phyloP scores from a whole-genome alignment of 1,140 invertebrate genomes.

The Thalassaphorura encarpata region DNA sequence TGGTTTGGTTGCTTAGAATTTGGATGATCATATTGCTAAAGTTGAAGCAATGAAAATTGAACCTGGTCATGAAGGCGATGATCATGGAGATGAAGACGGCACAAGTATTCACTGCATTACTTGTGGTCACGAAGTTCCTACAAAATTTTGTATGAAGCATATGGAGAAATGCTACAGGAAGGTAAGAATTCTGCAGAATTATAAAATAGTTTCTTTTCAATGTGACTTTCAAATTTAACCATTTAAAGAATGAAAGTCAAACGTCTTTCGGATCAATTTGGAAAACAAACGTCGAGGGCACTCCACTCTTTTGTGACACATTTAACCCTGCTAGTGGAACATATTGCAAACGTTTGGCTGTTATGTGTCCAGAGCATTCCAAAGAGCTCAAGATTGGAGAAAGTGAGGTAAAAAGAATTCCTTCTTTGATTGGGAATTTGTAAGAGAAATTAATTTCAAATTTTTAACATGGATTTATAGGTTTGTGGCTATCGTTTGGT shows the following conservation, averaged over 20 bases:
- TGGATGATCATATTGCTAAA: conserved; percentile 70
- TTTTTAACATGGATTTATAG: conserved; percentile 36
- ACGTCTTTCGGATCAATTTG: conserved; percentile 91
- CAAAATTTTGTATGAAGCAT: conserved; percentile 76
- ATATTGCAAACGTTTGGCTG: conserved; percentile 89
- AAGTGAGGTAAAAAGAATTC: conserved; percentile 52
- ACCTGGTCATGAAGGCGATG: conserved; percentile 51
- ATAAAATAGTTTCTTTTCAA: too few relatives aligned
- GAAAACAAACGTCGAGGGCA: conserved; percentile 78
- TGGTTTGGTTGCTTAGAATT: too few relatives aligned
- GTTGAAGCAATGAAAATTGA: conserved; percentile 56
- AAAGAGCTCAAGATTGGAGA: conserved; percentile 87
- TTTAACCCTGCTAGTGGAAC: conserved; percentile 81
- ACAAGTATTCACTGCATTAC: conserved; percentile 90
- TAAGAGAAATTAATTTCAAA: background rate
- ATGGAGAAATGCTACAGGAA: conserved; percentile 95
- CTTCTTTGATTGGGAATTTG: background rate
- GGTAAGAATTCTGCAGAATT: too few relatives aligned
- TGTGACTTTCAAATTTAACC: too few relatives aligned
- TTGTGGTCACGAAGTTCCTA: conserved; percentile 87
- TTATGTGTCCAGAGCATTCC: conserved; percentile 94
- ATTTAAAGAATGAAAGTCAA: conserved; percentile 81
- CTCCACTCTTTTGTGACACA: conserved; percentile 96
- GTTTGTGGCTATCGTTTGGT: conserved; percentile 87
- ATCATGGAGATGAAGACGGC: conserved; percentile 59